phyloP scores from a whole-genome alignment of 2,888 invertebrate genomes.

The Oxystoma pomonae region DNA sequence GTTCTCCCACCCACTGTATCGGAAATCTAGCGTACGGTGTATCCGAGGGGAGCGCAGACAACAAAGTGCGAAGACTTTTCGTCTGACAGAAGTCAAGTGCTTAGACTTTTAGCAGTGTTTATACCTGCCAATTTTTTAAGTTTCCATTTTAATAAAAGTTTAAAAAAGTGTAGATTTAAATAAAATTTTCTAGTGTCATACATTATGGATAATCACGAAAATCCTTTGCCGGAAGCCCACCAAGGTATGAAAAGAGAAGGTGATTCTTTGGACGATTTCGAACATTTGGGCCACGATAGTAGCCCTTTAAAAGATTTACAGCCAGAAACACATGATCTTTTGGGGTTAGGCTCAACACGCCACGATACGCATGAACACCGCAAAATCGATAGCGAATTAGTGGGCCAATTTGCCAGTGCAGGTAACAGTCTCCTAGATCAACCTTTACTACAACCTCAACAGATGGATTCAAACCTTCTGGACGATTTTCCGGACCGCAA shows the following conservation, averaged over 20 bases:
- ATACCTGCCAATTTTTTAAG: not conserved
- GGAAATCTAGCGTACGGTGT: not conserved
- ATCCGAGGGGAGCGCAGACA: not conserved
- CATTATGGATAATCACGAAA: conserved; percentile 1
- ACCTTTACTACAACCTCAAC: conserved; percentile 24
- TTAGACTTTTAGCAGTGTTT: not conserved
- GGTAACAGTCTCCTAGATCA: conserved; percentile 19
- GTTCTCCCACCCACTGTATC: conserved; percentile 3
- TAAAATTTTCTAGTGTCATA: too few species aligned
- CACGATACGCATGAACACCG: conserved; percentile 35
- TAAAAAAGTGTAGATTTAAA: not conserved
- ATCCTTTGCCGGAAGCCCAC: not conserved
- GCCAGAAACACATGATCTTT: conserved; percentile 43
- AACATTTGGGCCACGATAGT: conserved; percentile 64
- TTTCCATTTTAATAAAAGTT: too few species aligned
- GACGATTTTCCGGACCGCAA: conserved; percentile 43
- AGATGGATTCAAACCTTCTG: conserved; percentile 43
- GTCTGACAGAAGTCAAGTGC: not conserved
- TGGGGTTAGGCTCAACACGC: conserved; percentile 35
- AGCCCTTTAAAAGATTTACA: conserved; percentile 43
- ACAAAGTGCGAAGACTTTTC: not conserved
- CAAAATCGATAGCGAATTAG: conserved; percentile 46
- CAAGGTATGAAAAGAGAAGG: conserved; percentile 50
- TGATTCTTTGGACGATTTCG: conserved; percentile 71
- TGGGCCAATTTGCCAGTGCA: not conserved